These are phyloP conservation scores for Atta colombica DNA, from an alignment of 1,140 invertebrate genomes.

Conservation along the genomic window DNA sequence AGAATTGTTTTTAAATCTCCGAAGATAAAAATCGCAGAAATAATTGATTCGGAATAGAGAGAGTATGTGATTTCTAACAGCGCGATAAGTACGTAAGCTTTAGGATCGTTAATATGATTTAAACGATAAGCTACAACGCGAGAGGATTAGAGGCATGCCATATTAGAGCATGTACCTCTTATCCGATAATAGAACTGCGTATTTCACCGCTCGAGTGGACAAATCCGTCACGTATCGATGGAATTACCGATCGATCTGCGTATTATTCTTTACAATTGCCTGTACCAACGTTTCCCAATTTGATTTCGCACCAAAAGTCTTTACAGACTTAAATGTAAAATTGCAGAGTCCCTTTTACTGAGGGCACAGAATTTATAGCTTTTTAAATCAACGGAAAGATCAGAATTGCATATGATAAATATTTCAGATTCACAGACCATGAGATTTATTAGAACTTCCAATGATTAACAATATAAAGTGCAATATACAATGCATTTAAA, in stretches of 20 bases:
- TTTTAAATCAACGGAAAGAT: too few relatives aligned
- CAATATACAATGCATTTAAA: too few relatives aligned
- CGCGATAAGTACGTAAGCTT: slow-evolving; percentile 1
- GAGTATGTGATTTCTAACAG: not conserved
- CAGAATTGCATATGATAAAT: too few relatives aligned
- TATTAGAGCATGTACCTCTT: slow-evolving; percentile 6
- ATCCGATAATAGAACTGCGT: slow-evolving; percentile 21
- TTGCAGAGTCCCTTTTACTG: not conserved
- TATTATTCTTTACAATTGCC: slow-evolving; percentile 29
- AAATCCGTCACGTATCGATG: slow-evolving; percentile 22
- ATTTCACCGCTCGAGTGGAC: slow-evolving; percentile 16
- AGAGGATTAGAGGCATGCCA: slow-evolving; percentile 31
- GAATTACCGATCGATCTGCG: not conserved
- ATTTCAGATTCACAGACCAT: too few relatives aligned
- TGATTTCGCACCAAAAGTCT: not conserved
- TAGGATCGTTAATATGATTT: slow-evolving; percentile 24
- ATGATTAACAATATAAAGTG: too few relatives aligned
- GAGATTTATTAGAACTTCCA: too few relatives aligned
- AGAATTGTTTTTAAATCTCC: not conserved
- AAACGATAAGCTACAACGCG: slow-evolving; percentile 23
- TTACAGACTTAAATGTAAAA: slow-evolving; percentile 1
- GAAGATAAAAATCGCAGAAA: not conserved
- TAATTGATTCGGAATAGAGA: not conserved
- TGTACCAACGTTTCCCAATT: not conserved
- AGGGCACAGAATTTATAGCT: too few relatives aligned